These are phyloP conservation scores for Gyps fulvus DNA, from an alignment of 2,113 vertebrate genomes.

Conservation along the genomic window DNA sequence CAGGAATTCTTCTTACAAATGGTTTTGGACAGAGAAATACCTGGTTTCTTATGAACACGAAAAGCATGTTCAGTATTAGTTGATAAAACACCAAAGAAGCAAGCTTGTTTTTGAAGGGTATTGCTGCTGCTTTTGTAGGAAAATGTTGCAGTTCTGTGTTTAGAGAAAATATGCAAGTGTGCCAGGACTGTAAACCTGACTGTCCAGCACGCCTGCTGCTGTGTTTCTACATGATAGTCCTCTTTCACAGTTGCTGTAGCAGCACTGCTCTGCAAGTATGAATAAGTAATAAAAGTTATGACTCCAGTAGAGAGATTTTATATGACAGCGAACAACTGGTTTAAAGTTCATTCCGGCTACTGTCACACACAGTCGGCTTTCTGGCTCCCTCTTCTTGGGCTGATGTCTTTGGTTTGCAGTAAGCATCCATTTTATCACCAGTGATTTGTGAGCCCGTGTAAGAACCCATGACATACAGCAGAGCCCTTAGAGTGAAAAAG, in stretches of 20 bases:
- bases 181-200: not conserved
- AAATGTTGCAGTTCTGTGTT: not conserved
- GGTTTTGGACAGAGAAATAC: not conserved
- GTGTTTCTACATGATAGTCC: not conserved
- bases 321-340: not conserved
- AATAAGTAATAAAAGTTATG: not conserved
- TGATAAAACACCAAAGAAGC: not conserved
- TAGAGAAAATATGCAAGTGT: not conserved
- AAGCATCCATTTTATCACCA: not conserved
- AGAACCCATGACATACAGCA: not conserved
- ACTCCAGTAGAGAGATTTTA: not conserved
- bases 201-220: not conserved
- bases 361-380: not conserved
- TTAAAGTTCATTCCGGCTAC: not conserved
- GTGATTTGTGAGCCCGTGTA: not conserved
- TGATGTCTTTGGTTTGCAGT: not conserved
- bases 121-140: not conserved
- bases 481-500: constrained; percentile 35
- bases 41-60: not conserved
- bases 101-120: not conserved
- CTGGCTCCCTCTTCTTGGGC: not conserved
- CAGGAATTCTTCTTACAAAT: not conserved
- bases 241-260: not conserved
- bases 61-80: not conserved
- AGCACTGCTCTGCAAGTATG: not conserved